Percentiles rank a stretch among this genome's conserved stretches.
Conservation (phyloP, 2,113 vertebrate species). For the Meleagris gallopavo region DNA sequence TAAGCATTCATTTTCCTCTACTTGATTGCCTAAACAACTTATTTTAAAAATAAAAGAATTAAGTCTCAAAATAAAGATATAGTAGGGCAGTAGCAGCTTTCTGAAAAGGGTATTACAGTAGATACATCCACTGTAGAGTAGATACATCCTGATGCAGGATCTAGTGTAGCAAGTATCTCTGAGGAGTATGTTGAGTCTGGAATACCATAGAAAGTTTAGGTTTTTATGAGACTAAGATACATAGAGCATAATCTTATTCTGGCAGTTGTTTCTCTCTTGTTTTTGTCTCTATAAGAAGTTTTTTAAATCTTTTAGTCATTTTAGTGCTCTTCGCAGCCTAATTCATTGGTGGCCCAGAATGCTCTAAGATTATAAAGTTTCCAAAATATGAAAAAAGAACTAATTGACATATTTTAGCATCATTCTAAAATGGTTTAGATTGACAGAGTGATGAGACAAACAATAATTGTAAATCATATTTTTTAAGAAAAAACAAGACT, state of each 20-base stretch:
- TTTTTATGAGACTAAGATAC: not conserved
- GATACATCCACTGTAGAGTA: not conserved
- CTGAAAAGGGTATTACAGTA: not conserved
- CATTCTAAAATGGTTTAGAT: not conserved
- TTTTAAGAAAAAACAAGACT: not conserved
- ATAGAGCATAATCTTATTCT: not conserved
- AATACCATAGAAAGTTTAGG: not conserved
- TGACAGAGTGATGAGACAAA: not conserved
- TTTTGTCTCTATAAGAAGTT: not conserved
- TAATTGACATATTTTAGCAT: not conserved
- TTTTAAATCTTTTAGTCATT: not conserved
- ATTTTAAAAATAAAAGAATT: not conserved
- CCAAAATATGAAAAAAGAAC: not conserved
- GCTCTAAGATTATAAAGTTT: not conserved
- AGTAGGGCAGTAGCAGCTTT: not conserved
- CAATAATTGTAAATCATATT: not conserved
- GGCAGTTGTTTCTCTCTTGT: not conserved
- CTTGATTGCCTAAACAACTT: not conserved
- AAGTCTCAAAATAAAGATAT: not conserved
- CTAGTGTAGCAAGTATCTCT: not conserved
- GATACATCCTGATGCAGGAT: not conserved
- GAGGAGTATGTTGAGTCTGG: not conserved
- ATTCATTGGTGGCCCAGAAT: not conserved
- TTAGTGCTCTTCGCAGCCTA: not conserved
- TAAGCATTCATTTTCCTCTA: not conserved